Evolutionary conservation across 2,113 vertebrate species (phyloP).

Genomic region (Hippopotamus amphibius): DNA sequence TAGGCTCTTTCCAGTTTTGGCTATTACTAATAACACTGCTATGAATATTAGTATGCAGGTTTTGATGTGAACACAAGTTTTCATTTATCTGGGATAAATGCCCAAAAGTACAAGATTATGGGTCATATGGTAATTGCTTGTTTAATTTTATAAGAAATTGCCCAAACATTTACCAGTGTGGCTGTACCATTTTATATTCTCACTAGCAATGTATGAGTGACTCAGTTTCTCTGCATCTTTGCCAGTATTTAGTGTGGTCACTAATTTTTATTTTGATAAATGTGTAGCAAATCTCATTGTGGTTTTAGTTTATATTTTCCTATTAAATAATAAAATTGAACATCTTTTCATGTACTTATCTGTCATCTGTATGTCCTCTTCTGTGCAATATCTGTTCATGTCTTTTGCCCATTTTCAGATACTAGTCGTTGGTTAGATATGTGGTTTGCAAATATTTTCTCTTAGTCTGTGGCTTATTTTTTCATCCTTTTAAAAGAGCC

Average conservation of each 20-base stretch:
- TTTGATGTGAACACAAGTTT: neutral
- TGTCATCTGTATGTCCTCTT: neutral
- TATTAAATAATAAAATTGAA: neutral
- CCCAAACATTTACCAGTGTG: neutral
- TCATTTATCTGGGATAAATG: neutral
- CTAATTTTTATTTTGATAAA: neutral
- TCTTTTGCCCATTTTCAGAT: neutral
- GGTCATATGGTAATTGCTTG: neutral
- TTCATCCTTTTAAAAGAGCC: neutral
- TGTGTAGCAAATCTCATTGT: neutral
- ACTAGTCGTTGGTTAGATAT: neutral
- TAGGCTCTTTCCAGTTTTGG: neutral
- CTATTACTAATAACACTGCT: neutral
- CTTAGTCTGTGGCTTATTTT: neutral
- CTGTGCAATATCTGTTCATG: neutral
- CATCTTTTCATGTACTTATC: neutral
- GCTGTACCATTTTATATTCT: neutral
- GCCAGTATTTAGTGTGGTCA: neutral
- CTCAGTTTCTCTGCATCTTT: neutral
- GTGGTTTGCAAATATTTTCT: neutral
- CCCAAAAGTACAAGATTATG: neutral
- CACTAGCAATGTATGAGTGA: neutral
- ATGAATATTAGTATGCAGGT: neutral
- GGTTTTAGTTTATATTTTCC: neutral
- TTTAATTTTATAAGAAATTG: neutral